Percentiles rank a stretch among this genome's conserved stretches.
phyloP scores from a whole-genome alignment of 1,140 invertebrate species.

The Drosophila sulfurigaster region DNA sequence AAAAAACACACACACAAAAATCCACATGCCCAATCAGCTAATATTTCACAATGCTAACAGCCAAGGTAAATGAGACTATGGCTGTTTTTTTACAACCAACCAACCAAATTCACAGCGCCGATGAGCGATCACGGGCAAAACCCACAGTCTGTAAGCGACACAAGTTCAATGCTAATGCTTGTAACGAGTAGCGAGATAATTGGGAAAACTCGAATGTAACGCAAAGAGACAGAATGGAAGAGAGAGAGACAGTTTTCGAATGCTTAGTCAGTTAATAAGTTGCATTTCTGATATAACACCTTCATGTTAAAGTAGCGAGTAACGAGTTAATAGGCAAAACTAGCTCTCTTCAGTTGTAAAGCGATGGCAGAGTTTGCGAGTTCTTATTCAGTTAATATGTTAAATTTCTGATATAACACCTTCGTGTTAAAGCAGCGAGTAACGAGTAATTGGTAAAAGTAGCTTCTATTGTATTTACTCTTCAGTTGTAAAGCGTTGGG shows the following conservation, averaged over 20 bases:
- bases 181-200: background rate
- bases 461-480: too few relatives aligned
- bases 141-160: background rate
- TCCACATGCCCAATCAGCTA: slow-evolving; percentile 19
- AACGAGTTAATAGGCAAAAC: too few relatives aligned
- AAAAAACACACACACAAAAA: slow-evolving; percentile 22
- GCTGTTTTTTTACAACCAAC: background rate
- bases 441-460: too few relatives aligned
- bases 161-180: background rate
- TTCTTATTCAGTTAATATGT: too few relatives aligned
- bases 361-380: background rate
- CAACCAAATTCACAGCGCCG: background rate
- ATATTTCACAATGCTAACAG: slow-evolving; percentile 11
- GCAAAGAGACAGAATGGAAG: too few relatives aligned
- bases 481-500: background rate
- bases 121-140: background rate
- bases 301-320: background rate
- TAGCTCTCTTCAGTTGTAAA: background rate
- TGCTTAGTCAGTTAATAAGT: too few relatives aligned
- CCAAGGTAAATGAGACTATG: slow-evolving; percentile 20
- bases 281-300: too few relatives aligned
- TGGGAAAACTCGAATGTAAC: too few relatives aligned
- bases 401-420: too few relatives aligned
- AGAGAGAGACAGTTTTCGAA: too few relatives aligned
- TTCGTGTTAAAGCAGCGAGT: background rate